Base-by-base conservation (phyloP, 2,113 vertebrate genomes). In the Erythrocercus mccallii region DNA sequence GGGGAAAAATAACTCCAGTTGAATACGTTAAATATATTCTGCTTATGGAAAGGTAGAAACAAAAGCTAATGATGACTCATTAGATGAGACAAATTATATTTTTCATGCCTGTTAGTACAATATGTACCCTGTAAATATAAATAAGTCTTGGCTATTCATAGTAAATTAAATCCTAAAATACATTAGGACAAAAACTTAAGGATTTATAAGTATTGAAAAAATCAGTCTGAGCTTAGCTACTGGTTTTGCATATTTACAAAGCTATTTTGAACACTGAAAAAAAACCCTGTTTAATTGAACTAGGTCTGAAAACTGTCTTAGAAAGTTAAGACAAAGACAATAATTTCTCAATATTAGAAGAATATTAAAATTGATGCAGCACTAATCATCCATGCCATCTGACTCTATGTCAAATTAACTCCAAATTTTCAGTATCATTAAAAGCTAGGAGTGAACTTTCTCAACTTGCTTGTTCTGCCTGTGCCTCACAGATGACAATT, bases 1-100 rank as follows among this genome's bases (percentile, higher is more conserved):
- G 25, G 11, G 16, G 90, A 80, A 93, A 94, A 95, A 91, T 96
- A 91, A 66, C 48, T 95, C 19, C 62, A 65, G 18, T 48, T 90
- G 42, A 94, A 86, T 64, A 15, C 0, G 0, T 68, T 72, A 53
- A 82, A 89, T 94, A 61, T 87, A 65, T 10, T 68, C 48, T 64
- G 13, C 40, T 64, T 92, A 30, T 64, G 30, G 48, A 79, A 85
- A 94, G 53, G 73, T 96, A 79, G 66, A 68, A 95, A 76, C 78
- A 91, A 91, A 91, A 89, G 61, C 58, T 88, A 86, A 79, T 77
- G 24, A 27, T 94, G 65, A 81, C 65, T 88, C 45, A 91, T 89
- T 95, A 89, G 40, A 53, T 86, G 48, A 92, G 65, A 74, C 56
- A 70, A 88, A 91, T 91, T 58, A 28, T 65, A n/a, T 87, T 95